phyloP scores from a whole-genome alignment of 2,113 vertebrate genomes.

The Semnornis frantzii region DNA sequence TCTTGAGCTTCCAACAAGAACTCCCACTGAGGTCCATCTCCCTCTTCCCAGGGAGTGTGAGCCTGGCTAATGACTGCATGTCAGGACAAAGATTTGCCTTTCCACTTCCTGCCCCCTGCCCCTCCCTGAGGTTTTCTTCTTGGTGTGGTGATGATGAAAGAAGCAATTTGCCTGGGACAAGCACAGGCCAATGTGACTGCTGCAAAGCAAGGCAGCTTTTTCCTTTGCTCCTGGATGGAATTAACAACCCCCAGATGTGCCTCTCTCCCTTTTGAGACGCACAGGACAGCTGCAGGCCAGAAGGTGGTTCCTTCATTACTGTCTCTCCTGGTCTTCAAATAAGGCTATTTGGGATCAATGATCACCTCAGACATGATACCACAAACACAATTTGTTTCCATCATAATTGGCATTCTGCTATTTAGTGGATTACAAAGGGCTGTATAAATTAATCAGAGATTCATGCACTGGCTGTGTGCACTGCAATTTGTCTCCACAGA shows the following conservation, averaged over 20 bases:
- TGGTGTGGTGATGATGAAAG: neutral
- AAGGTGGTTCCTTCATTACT: conserved; percentile 33
- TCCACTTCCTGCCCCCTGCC: neutral
- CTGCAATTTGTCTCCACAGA: conserved; percentile 56
- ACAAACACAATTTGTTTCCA: conserved; percentile 55
- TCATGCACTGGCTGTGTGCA: neutral
- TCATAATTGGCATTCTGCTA: conserved; percentile 54
- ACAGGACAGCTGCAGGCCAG: conserved; percentile 18
- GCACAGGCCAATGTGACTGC: conserved; percentile 16
- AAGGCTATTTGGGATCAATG: conserved; percentile 33
- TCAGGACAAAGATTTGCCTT: neutral
- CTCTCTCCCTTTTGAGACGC: conserved; percentile 16
- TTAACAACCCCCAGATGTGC: conserved; percentile 31
- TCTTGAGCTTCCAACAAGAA: neutral
- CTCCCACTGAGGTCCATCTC: neutral
- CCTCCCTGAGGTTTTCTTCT: neutral
- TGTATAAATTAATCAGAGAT: conserved; percentile 65
- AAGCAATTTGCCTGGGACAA: conserved; percentile 27
- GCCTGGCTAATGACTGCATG: neutral
- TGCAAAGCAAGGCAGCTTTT: conserved; percentile 7
- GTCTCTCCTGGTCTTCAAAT: conserved; percentile 24
- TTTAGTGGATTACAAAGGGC: conserved; percentile 50
- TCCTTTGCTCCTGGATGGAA: conserved; percentile 13
- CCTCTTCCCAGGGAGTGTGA: neutral
- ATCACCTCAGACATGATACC: conserved; percentile 53